phyloP scores from a whole-genome alignment of 35 echinoderm and acorn worm species.

The Holothuria glaberrima region DNA sequence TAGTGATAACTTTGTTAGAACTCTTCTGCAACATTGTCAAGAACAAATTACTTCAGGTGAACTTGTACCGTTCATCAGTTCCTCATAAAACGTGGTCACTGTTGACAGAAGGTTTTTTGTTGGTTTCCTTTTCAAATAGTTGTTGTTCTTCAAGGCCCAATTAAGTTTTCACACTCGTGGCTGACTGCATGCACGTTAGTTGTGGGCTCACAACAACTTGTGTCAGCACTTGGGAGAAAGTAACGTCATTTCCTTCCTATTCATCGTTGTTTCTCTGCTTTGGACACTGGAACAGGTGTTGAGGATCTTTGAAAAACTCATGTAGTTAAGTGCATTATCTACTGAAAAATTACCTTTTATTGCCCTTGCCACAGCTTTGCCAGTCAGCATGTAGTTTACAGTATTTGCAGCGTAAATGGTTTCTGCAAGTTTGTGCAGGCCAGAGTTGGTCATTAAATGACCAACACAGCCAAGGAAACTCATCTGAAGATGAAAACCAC shows the following conservation, averaged over 20 bases:
- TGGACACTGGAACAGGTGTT: neutral
- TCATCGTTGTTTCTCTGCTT: too few relatives aligned
- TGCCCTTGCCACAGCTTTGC: conserved; percentile 62
- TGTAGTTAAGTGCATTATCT: conserved; percentile 44
- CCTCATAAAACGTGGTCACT: neutral
- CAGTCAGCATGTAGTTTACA: conserved; percentile 58
- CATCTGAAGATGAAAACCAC: too few relatives aligned
- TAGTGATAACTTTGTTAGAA: too few relatives aligned
- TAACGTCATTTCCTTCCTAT: too few relatives aligned
- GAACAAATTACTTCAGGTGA: too few relatives aligned
- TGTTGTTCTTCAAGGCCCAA: neutral
- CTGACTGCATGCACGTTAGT: too few relatives aligned
- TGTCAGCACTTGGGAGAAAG: too few relatives aligned
- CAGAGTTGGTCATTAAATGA: conserved; percentile 51
- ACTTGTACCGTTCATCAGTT: too few relatives aligned
- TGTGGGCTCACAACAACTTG: too few relatives aligned
- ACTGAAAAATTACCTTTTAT: conserved; percentile 56
- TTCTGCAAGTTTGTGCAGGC: conserved; percentile 40
- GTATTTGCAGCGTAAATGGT: conserved; percentile 58
- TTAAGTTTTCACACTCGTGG: neutral
- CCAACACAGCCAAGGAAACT: conserved; percentile 70
- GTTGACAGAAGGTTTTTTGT: neutral
- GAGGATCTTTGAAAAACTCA: conserved; percentile 46
- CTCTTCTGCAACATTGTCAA: too few relatives aligned
- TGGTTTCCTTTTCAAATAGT: neutral